Conservation (phyloP, 1,140 invertebrate genomes). For the Olivierus martensii region DNA sequence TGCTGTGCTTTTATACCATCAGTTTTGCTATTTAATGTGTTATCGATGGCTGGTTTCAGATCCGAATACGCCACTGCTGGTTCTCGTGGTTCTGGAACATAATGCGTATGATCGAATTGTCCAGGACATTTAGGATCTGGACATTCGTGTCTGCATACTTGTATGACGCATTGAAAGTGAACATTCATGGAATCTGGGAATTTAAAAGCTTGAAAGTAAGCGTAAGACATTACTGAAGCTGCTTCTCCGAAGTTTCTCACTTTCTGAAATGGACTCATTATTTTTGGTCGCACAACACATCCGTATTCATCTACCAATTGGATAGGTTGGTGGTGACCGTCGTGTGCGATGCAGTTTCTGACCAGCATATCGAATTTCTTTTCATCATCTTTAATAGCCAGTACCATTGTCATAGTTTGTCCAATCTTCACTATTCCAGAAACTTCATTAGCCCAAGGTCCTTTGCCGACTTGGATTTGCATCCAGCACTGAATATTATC, state of each 20-base stretch:
- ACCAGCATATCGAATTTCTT: conserved; percentile 93
- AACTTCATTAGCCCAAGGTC: conserved; percentile 89
- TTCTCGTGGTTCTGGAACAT: conserved; percentile 10
- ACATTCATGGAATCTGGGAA: conserved; percentile 96
- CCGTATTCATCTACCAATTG: conserved; percentile 85
- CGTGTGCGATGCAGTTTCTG: conserved; percentile 84
- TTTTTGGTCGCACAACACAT: conserved; percentile 76
- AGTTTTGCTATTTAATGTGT: neutral
- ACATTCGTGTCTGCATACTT: conserved; percentile 84
- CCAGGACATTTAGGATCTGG: conserved; percentile 46
- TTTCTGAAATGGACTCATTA: conserved; percentile 87
- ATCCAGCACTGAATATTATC: conserved; percentile 93
- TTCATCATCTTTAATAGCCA: conserved; percentile 90
- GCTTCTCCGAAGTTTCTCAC: conserved; percentile 90
- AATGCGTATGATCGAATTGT: conserved; percentile 15
- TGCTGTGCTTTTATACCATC: neutral
- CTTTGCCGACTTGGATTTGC: conserved; percentile 91
- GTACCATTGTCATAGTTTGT: conserved; percentile 93
- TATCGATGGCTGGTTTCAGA: conserved; percentile 2
- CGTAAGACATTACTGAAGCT: conserved; percentile 78
- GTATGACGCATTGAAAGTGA: conserved; percentile 92
- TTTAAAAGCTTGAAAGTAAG: conserved; percentile 90
- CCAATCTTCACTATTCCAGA: conserved; percentile 88
- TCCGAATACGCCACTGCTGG: conserved; percentile 15
- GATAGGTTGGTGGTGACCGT: conserved; percentile 86